Evolutionary conservation across 1,140 invertebrate genomes (phyloP), one percentile per base, ranked within the genome.

Genomic region (Tachypleus tridentatus): DNA sequence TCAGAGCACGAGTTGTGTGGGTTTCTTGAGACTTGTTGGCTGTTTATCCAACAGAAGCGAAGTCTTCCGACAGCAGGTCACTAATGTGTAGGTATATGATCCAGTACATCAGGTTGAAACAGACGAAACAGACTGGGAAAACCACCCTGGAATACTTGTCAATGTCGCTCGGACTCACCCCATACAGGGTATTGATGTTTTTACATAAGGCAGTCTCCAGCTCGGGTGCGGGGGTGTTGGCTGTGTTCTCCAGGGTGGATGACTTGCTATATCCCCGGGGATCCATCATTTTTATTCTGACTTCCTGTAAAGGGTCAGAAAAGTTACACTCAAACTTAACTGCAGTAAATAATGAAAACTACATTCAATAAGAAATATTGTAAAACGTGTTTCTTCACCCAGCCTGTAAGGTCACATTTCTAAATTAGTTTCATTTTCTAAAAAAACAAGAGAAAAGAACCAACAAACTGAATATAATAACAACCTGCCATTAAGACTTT

Each of bases 31-130:
- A 11, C 48, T 51, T 47, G 47, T 66, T 51, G 11, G 63, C 66
- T n/a, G 64, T 29, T 29, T 29, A 29, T 29, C 29, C 29, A 29
- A 29, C 29, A 82, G 72, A 93, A 89, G 75, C 93, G 81, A 81
- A 11, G 47, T 93, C 91, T 76, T 93, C 90, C 75, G 89, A 89
- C 64, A 93, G 88, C 67, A 93, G 89, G 81, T 93, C 91, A 72
- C 90, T 93, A 74, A 96, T 93, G 82, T 95, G 91, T 70, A 95
- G 81, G 75, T 96, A 96, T 72, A 96, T 95, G 76, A 95, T 93
- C 93, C 93, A 97, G 79, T 97, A 96, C 91, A 94, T 95, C 61
- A 96, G 84, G 78, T 97, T 96, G 83, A 97, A 97, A 79, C 92
- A 94, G 68, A 95, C 88, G 81, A 97, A 97, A 81, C 91, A 94